These are phyloP conservation scores for Yponomeuta cagnagella DNA, from an alignment of 2,888 invertebrate species.

Conservation along the genomic window DNA sequence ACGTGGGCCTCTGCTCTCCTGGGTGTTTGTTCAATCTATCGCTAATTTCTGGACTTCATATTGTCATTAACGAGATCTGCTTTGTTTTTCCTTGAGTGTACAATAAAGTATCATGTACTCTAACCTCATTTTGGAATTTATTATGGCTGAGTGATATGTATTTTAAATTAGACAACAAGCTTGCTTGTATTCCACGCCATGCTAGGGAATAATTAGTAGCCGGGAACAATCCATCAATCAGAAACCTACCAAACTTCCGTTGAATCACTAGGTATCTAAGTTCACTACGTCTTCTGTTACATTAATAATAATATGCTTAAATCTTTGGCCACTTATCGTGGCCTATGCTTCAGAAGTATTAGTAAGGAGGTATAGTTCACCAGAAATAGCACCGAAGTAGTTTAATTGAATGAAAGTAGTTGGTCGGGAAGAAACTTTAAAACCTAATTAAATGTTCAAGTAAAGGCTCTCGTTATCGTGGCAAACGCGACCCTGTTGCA, in stretches of 20 bases:
- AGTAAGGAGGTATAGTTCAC: not conserved
- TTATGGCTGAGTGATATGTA: too few species aligned
- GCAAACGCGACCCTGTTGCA: conserved; percentile 10
- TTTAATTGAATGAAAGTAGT: conserved; percentile 6
- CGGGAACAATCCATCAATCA: not conserved
- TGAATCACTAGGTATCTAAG: not conserved
- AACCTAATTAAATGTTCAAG: conserved; percentile 22
- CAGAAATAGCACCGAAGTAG: not conserved
- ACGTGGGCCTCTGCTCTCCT: too few species aligned
- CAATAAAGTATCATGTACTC: too few species aligned
- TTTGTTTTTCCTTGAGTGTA: too few species aligned
- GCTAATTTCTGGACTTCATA: too few species aligned
- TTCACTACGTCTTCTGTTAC: not conserved
- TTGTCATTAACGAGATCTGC: too few species aligned
- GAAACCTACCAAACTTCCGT: not conserved
- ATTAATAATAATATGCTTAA: not conserved
- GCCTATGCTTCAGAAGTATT: not conserved
- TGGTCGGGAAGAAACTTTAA: conserved; percentile 11
- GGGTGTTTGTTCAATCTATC: too few species aligned
- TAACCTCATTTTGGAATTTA: too few species aligned
- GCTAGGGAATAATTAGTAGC: too few species aligned
- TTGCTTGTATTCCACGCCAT: too few species aligned
- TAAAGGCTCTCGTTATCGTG: conserved; percentile 20
- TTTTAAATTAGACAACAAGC: too few species aligned
- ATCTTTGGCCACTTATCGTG: not conserved